A percentile compares a stretch with the other conserved stretches of the same genome.
Conservation (phyloP, 2,113 vertebrate species). For the Octodon degus region DNA sequence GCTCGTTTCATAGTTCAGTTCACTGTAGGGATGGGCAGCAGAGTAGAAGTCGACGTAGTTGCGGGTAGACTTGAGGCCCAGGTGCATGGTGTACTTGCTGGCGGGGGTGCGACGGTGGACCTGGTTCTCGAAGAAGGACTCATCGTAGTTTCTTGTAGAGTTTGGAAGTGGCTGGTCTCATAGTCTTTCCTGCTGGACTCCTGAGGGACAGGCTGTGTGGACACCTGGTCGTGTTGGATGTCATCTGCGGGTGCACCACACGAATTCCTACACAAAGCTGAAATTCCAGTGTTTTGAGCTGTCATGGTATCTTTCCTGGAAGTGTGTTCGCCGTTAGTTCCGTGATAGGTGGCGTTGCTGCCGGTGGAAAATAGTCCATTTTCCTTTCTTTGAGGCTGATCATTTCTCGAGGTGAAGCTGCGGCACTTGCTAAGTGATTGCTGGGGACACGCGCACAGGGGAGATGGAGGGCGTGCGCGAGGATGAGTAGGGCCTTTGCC, state of each 20-base stretch:
- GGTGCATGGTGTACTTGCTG: constrained; percentile 98
- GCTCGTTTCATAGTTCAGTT: constrained; percentile 99
- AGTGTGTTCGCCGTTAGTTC: constrained; percentile 96
- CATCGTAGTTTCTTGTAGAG: constrained; percentile 95
- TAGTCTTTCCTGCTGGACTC: constrained; percentile 97
- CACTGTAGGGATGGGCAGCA: too few relatives aligned
- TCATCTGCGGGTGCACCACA: constrained; percentile 95
- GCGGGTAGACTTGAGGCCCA: constrained; percentile 99
- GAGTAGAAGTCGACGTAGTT: constrained; percentile 94
- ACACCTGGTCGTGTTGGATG: constrained; percentile 97
- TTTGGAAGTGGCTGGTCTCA: constrained; percentile 97
- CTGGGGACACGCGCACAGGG: constrained; percentile 98
- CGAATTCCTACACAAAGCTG: constrained; percentile 97
- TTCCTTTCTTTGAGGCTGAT: constrained; percentile 99
- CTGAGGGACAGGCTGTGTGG: constrained; percentile 94
- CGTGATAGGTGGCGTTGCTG: constrained; percentile 96
- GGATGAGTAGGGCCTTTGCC: constrained; percentile 98
- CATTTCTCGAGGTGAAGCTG: constrained; percentile 99
- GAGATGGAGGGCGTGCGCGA: constrained; percentile 98
- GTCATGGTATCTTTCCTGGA: constrained; percentile 97
- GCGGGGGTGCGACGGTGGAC: constrained; percentile 93
- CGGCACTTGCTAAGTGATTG: constrained; percentile 99
- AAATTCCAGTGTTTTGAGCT: constrained; percentile 96
- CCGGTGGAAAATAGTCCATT: constrained; percentile 96
- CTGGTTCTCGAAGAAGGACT: constrained; percentile 95